A percentile compares a stretch with the other conserved stretches of the same genome.
Conservation (phyloP, 2,888 invertebrate species). For the Sarcophaga caerulescens region DNA sequence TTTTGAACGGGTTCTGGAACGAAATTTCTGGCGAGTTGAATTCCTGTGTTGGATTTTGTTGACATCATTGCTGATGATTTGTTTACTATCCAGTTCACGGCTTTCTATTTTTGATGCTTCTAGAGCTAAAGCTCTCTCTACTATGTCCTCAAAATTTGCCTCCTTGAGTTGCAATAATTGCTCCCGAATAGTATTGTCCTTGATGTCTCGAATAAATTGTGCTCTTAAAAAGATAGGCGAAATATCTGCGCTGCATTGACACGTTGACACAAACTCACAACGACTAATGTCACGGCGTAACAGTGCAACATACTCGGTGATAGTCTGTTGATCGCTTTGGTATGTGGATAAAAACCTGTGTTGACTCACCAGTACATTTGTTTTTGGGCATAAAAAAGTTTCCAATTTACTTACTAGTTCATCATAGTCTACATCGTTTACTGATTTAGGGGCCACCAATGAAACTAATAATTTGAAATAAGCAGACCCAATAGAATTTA, state of each 20-base stretch:
- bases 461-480: conserved; percentile 30
- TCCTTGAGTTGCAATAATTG: conserved; percentile 36
- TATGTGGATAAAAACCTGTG: no score
- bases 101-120: conserved; percentile 42
- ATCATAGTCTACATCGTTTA: not conserved
- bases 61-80: no score
- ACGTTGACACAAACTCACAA: conserved; percentile 15
- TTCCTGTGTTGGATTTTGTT: no score
- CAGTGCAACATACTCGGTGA: conserved; percentile 21
- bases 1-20: no score
- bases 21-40: no score
- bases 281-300: conserved; percentile 16
- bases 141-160: conserved; percentile 26
- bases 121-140: conserved; percentile 18
- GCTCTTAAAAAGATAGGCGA: conserved; percentile 28
- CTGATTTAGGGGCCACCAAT: conserved; percentile 22
- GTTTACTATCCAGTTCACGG: no score
- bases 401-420: conserved; percentile 21
- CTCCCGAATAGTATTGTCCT: not conserved
- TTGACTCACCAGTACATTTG: no score
- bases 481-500: conserved; percentile 35
- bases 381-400: conserved; percentile 11
- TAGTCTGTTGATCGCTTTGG: conserved; percentile 25
- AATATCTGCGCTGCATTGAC: conserved; percentile 18
- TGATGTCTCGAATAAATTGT: not conserved